Evolutionary conservation across 2,888 invertebrate genomes (phyloP).

Genomic region (Drosophila pseudotalamancana): DNA sequence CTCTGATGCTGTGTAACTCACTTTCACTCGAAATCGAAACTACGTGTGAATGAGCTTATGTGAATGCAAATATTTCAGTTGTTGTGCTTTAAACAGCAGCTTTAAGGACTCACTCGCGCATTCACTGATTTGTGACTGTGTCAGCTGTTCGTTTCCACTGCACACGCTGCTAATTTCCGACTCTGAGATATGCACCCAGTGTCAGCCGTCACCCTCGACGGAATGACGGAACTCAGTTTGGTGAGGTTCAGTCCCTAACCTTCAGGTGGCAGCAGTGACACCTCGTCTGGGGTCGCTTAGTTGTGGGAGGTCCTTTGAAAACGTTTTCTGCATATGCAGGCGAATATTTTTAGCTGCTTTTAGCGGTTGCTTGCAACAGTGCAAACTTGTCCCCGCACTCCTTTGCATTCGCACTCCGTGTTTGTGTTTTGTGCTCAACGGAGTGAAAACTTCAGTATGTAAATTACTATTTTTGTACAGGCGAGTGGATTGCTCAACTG

Average conservation of each 20-base stretch:
- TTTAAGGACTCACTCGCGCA: neutral
- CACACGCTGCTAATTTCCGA: constrained; percentile 49
- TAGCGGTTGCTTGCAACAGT: constrained; percentile 35
- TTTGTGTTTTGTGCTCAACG: constrained; percentile 63
- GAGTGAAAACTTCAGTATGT: constrained; percentile 68
- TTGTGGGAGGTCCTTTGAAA: constrained; percentile 10
- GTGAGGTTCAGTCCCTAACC: constrained; percentile 34
- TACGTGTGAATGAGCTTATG: constrained; percentile 2
- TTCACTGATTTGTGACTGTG: constrained; percentile 31
- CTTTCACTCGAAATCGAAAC: neutral
- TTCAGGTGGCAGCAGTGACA: constrained; percentile 14
- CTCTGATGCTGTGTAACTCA: neutral
- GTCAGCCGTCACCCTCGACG: constrained; percentile 20
- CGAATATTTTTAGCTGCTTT: constrained; percentile 45
- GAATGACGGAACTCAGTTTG: constrained; percentile 41
- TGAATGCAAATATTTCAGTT: neutral
- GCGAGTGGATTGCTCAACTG: constrained; percentile 13
- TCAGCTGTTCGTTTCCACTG: constrained; percentile 19
- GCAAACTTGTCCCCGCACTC: constrained; percentile 26
- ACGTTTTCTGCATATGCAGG: constrained; percentile 64
- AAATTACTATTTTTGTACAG: constrained; percentile 65
- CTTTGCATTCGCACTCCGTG: constrained; percentile 14
- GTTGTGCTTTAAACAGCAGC: constrained; percentile 1
- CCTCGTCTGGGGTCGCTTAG: constrained; percentile 4
- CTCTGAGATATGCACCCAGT: constrained; percentile 16